phyloP scores from a whole-genome alignment of 1,140 invertebrate genomes.

The Forficula auricularia region DNA sequence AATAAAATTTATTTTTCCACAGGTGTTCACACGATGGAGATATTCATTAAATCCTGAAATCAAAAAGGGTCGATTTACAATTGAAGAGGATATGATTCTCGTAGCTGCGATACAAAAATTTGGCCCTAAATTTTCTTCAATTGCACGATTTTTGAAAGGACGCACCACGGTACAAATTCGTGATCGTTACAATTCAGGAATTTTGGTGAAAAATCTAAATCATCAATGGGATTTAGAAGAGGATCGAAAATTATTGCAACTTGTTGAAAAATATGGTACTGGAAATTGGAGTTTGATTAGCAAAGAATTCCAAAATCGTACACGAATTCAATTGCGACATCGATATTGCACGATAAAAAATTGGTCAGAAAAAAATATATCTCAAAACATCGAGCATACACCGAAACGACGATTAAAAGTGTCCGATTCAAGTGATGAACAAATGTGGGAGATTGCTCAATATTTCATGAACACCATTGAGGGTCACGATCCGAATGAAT shows the following conservation, averaged over 20 bases:
- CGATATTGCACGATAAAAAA: slow-evolving; percentile 4
- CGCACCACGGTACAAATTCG: slow-evolving; percentile 33
- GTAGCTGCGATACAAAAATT: slow-evolving; percentile 2
- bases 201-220: background rate
- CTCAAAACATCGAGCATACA: too few relatives aligned
- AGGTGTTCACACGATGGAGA: slow-evolving; percentile 24
- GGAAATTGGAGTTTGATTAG: slow-evolving; percentile 6
- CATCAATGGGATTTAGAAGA: slow-evolving; percentile 6
- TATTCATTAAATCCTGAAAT: slow-evolving; percentile 23
- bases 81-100: slow-evolving; percentile 5
- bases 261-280: slow-evolving; percentile 5
- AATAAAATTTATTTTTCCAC: background rate
- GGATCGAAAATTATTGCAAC: slow-evolving; percentile 1
- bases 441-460: too few relatives aligned
- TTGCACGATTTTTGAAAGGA: slow-evolving; percentile 29
- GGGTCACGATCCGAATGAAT: too few relatives aligned
- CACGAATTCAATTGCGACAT: slow-evolving; percentile 6
- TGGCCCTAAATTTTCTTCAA: slow-evolving; percentile 25
- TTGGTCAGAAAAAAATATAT: background rate
- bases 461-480: too few relatives aligned
- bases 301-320: slow-evolving; percentile 4
- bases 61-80: slow-evolving; percentile 9
- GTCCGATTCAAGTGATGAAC: too few relatives aligned
- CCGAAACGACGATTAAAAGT: too few relatives aligned
- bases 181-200: slow-evolving; percentile 27